Percentiles rank a stretch among this genome's conserved stretches.
Conservation (phyloP, 2,113 vertebrate genomes). For the Heterocephalus glaber region DNA sequence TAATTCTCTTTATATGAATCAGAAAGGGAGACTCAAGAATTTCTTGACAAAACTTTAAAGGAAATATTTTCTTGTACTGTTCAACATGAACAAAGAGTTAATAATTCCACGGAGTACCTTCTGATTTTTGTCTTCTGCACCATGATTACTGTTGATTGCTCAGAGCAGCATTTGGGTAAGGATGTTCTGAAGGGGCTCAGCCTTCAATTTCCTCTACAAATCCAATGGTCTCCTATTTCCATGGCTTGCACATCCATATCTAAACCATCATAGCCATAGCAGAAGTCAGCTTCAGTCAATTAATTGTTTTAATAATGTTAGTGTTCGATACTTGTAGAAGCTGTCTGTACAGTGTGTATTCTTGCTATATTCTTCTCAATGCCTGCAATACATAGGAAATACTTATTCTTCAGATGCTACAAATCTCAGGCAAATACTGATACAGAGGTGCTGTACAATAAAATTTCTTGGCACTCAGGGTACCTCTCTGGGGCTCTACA, state of each 20-base stretch:
- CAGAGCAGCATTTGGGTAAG: slow-evolving; percentile 97
- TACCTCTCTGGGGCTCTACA: too few species aligned
- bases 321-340: too few species aligned
- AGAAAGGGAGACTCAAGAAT: slow-evolving; percentile 99
- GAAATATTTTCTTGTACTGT: slow-evolving; percentile 99
- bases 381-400: too few species aligned
- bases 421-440: too few species aligned
- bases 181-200: slow-evolving; percentile 94
- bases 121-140: slow-evolving; percentile 98
- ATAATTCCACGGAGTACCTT: slow-evolving; percentile 99
- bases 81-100: slow-evolving; percentile 99
- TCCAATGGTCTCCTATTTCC: slow-evolving; percentile 99
- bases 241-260: slow-evolving; percentile 98
- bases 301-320: slow-evolving; percentile 99
- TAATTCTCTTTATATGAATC: slow-evolving; percentile 98
- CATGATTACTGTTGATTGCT: slow-evolving; percentile 98
- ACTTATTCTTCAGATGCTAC: too few species aligned
- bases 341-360: too few species aligned
- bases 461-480: too few species aligned
- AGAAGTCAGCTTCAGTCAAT: slow-evolving; percentile 98
- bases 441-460: too few species aligned
- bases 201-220: slow-evolving; percentile 98
- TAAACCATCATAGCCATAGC: slow-evolving; percentile 97
- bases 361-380: too few species aligned
- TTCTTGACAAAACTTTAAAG: slow-evolving; percentile 99